These are phyloP conservation scores for Isotomurus palustris DNA, from an alignment of 2,888 invertebrate genomes.

Conservation along the genomic window DNA sequence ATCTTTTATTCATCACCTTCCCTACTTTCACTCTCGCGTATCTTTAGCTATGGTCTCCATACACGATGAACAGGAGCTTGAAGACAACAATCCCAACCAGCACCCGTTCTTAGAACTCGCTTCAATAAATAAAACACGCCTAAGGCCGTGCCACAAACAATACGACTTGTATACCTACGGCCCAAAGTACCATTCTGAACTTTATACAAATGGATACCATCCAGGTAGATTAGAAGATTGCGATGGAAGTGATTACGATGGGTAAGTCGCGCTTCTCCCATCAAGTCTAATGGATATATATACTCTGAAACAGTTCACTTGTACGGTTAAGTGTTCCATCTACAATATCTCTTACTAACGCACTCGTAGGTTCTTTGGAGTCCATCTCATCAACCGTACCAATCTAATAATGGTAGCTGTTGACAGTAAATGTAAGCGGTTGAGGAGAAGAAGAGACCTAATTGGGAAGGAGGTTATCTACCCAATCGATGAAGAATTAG, in stretches of 20 bases:
- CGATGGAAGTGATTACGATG: constrained; percentile 22
- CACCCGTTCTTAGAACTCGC: constrained; percentile 46
- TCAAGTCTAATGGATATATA: too few species aligned
- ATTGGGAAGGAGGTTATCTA: constrained; percentile 33
- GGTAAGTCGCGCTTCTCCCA: constrained; percentile 4
- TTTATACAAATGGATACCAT: constrained; percentile 20
- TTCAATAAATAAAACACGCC: constrained; percentile 62
- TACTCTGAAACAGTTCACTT: neutral
- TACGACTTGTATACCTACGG: constrained; percentile 60
- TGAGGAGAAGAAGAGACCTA: neutral
- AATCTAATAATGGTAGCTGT: constrained; percentile 31
- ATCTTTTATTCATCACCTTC: neutral
- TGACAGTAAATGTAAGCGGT: constrained; percentile 20
- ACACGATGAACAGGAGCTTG: constrained; percentile 32
- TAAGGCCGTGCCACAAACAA: constrained; percentile 62
- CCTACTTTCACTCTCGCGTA: neutral
- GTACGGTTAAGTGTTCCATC: neutral
- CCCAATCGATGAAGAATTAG: constrained; percentile 24
- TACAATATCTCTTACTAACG: neutral
- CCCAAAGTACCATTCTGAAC: constrained; percentile 56
- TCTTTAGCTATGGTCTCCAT: constrained; percentile 14
- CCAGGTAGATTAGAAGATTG: constrained; percentile 19
- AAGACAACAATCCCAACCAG: constrained; percentile 42
- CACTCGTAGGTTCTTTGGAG: constrained; percentile 19
- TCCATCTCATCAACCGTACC: constrained; percentile 32